A percentile compares a stretch with the other conserved stretches of the same genome.
These are phyloP conservation scores for Sebastes reedi DNA, from an alignment of 2,797 vertebrate species.

Conservation along the genomic window DNA sequence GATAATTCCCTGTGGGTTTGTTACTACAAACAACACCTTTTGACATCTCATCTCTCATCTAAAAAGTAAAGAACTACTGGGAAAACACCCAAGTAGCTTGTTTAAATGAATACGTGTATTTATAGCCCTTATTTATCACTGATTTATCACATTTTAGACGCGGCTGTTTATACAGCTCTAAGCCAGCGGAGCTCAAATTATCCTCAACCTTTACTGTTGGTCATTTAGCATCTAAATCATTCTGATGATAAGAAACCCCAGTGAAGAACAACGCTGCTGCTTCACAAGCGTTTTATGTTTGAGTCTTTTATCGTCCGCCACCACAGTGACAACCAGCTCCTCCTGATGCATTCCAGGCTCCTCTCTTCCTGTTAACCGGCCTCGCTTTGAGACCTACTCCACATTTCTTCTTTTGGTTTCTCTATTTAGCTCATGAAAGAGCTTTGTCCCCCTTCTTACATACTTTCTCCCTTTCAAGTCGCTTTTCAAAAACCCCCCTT, in stretches of 20 bases:
- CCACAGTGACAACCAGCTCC: constrained; percentile 36
- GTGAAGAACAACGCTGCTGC: neutral
- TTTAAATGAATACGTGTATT: neutral
- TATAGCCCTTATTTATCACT: neutral
- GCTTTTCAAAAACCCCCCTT: constrained; percentile 27
- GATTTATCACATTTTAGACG: constrained; percentile 18
- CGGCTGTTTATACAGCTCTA: constrained; percentile 2
- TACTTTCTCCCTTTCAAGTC: constrained; percentile 30
- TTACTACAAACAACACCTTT: neutral
- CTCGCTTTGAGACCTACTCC: constrained; percentile 15
- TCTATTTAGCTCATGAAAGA: constrained; percentile 50
- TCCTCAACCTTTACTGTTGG: neutral
- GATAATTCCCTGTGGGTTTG: neutral
- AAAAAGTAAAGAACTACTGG: neutral
- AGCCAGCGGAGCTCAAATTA: neutral
- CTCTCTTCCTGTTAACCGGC: constrained; percentile 21
- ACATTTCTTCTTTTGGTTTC: neutral
- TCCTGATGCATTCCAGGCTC: constrained; percentile 35
- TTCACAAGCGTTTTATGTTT: constrained; percentile 40
- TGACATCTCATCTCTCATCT: neutral
- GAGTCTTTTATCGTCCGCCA: constrained; percentile 33
- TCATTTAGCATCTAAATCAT: constrained; percentile 40
- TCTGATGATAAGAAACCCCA: neutral
- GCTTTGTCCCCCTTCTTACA: neutral
- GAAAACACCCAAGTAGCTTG: neutral